phyloP scores from a whole-genome alignment of 2,113 vertebrate species.

The Erpornis zantholeuca region DNA sequence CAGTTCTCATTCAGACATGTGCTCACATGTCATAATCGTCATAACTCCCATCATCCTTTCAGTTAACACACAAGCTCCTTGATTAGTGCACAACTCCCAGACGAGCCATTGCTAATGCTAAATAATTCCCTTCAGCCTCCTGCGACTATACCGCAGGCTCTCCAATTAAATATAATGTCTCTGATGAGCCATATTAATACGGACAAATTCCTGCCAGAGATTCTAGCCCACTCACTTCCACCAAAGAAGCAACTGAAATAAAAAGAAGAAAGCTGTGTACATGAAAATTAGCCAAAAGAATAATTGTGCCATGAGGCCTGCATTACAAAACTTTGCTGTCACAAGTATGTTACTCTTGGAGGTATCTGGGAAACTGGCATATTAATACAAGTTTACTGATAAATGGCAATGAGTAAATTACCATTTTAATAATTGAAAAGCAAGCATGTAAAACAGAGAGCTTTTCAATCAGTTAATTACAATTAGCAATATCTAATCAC shows the following conservation, averaged over 20 bases:
- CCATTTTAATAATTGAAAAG: conserved; percentile 56
- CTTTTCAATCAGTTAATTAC: conserved; percentile 52
- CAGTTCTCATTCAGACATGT: conserved; percentile 88
- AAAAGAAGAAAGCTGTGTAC: conserved; percentile 18
- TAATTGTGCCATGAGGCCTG: not conserved
- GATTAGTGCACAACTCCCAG: conserved; percentile 90
- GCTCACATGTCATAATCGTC: conserved; percentile 96
- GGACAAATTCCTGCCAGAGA: conserved; percentile 76
- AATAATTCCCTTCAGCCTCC: conserved; percentile 88
- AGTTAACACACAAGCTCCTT: conserved; percentile 84
- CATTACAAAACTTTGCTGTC: not conserved
- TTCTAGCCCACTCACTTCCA: conserved; percentile 64
- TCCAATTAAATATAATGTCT: conserved; percentile 87
- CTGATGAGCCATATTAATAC: conserved; percentile 79
- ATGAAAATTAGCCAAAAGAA: not conserved
- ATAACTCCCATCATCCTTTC: conserved; percentile 87
- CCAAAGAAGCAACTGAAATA: conserved; percentile 40
- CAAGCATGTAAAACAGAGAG: conserved; percentile 8
- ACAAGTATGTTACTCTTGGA: not conserved
- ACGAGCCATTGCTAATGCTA: conserved; percentile 85
- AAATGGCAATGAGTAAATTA: not conserved
- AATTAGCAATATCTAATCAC: conserved; percentile 44
- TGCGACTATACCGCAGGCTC: conserved; percentile 77
- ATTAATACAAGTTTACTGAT: not conserved
- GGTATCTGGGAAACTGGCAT: not conserved